Evolutionary conservation across 2,888 invertebrate genomes (phyloP).

Genomic region (Cepaea hortensis): DNA sequence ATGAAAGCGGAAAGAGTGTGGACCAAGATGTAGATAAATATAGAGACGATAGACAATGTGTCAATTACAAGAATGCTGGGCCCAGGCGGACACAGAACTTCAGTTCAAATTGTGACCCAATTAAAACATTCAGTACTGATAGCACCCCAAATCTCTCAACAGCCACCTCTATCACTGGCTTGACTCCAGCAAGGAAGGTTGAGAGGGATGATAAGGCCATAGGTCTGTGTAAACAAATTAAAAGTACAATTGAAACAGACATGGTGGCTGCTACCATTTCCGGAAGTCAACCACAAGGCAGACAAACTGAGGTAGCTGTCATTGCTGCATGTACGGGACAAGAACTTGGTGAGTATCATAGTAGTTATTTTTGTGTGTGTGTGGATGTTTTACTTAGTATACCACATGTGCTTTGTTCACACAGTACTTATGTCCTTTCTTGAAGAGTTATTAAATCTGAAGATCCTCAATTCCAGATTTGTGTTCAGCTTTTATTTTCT

Average conservation of each 20-base stretch:
- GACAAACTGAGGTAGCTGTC: slow-evolving; percentile 55
- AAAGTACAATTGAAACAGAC: not conserved
- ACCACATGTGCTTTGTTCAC: too few species aligned
- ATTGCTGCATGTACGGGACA: not conserved
- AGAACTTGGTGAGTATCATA: not conserved
- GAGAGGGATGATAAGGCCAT: slow-evolving; percentile 50
- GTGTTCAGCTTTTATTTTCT: too few species aligned
- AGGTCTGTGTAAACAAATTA: not conserved
- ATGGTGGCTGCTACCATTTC: slow-evolving; percentile 57
- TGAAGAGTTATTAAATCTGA: too few species aligned
- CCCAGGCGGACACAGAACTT: slow-evolving; percentile 67
- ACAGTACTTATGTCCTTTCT: too few species aligned
- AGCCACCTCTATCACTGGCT: slow-evolving; percentile 92
- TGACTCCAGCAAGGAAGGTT: slow-evolving; percentile 74
- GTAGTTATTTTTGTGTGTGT: too few species aligned
- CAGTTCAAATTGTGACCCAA: slow-evolving; percentile 83
- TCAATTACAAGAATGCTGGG: slow-evolving; percentile 69
- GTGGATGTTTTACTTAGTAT: too few species aligned
- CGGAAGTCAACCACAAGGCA: slow-evolving; percentile 85
- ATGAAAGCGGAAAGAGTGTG: not conserved
- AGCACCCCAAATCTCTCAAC: slow-evolving; percentile 92
- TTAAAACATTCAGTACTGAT: slow-evolving; percentile 94
- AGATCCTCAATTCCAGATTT: too few species aligned
- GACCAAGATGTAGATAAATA: not conserved
- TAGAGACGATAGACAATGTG: slow-evolving; percentile 64